Evolutionary conservation across 2,888 invertebrate genomes (phyloP), one percentile per base, ranked within the genome.

Genomic region (Tanaodytes sp.): DNA sequence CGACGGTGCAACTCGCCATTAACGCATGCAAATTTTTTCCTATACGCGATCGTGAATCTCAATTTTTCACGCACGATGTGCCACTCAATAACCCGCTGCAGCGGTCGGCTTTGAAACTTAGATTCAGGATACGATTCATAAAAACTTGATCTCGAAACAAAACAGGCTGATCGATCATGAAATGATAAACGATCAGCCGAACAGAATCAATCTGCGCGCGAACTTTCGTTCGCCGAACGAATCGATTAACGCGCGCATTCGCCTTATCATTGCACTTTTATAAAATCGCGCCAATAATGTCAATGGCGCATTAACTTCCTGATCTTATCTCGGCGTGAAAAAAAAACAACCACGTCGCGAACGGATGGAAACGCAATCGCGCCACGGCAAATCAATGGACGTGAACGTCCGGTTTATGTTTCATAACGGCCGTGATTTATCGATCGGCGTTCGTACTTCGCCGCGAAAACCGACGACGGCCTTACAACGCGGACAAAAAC

Each of bases 341-440:
- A 63, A n/a, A n/a, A n/a, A n/a, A n/a, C n/a, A 67, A 71, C 36
- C 63, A 23, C 57, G 59, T 59, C 51, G 51, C 59, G 23, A 31
- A 27, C 12, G 15, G 37, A 40, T 55, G 59, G 30, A 55, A 57
- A 36, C 42, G 37, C 15, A 42, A 57, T 46, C 58, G 46, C 23
- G 46, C 61, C 36, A 54, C 45, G 46, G 61, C 43, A 43, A 59
- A 58, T 71, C 57, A 71, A 59, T 71, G 71, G 51, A 67, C 52
- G 59, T 46, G 66, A 71, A 63, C 54, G 63, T 71, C 71, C 71
- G 63, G 62, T 63, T 71, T 71, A 58, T 65, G 65, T 68, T 51
- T 61, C 63, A 68, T 71, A 71, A 68, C 67, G 51, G 57, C 58
- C 51, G 67, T 65, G 64, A 71, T 71, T 71, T 71, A 71, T 71